Base-by-base conservation (phyloP, 1,140 invertebrate genomes). In the Trialeurodes vaporariorum region DNA sequence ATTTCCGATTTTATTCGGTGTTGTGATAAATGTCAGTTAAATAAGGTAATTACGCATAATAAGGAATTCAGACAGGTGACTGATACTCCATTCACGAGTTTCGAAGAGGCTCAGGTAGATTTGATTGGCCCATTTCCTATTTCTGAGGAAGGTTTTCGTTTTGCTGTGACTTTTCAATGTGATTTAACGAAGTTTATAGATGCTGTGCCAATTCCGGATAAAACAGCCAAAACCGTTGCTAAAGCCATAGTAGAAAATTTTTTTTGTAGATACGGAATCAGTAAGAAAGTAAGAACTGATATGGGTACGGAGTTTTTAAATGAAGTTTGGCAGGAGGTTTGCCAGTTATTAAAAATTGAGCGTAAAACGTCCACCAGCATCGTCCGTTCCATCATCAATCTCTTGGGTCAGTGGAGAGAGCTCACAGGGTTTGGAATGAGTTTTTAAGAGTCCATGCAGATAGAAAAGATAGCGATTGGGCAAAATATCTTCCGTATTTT, bases 351-450 rank as follows among this genome's bases (percentile, higher is more conserved):
- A 73, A 76, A 64, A 70, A 69, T 75, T 13, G 72, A 74, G 72
- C 64, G 73, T 60, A 67, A 72, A 17, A 67, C 26, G 25, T 66
- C 24, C 27, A 72, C 69, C 59, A 67, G n/a, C n/a, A n/a, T n/a
- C n/a, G n/a, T n/a, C n/a, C 67, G 12, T 77, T 70, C 66, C 70
- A 74, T 63, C 77, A 76, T 23, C 71, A 77, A 73, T 69, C 64
- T 25, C 77, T 76, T 67, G 74, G 75, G 12, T 73, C 74, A 21
- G 61, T 79, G 25, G 77, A 79, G 73, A 67, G 77, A 59, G 70
- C 67, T 25, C 78, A 79, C 72, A 61, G 64, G 17, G 77, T 75
- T 13, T 65, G 80, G 64, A 71, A 66, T 22, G 77, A 80, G 27
- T 79, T 78, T 72, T 34, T 79, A 23, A 76, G 74, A 73, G 72